Base-by-base conservation (phyloP, 2,113 vertebrate species). In the Muntiacus reevesi region DNA sequence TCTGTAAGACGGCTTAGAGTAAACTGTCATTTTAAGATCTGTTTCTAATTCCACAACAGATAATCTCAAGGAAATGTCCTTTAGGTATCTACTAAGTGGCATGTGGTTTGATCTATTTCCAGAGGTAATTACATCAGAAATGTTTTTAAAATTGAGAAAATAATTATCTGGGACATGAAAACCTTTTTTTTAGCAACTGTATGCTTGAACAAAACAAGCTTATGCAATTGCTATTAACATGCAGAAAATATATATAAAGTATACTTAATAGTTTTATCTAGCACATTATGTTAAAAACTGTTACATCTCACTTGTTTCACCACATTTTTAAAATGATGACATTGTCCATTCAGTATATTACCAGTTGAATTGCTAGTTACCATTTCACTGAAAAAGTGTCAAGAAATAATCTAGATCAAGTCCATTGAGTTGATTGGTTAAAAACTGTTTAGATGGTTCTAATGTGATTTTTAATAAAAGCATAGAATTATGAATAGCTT, bases 111-210 rank as follows among this genome's bases (percentile, higher is more conserved):
- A 97, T 97, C 79, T 87, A 87, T 96, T 98, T 98, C 57, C 23
- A 97, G 95, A 98, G 97, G 57, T 97, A 98, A 98, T 95, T 97
- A 92, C 13, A 62, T 33, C 97, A 87, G 55, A 91, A 33, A 82
- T 94, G 59, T 87, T 16, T 94, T 82, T 94, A 30, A 89, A 97
- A 92, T 4, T 64, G 57, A 96, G 62, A 96, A 87, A 71, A 67
- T 14, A 40, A 89, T 45, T 36, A 87, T 89, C 25, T 95, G 87
- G 30, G 4, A 33, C 11, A 82, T 27, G 6, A 97, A 96, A 94
- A 89, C 40, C 74, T 50, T 64, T 50, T 55, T 55, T 74, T 57
- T 16, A 60, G 12, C n/a, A 74, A 93, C 3, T 14, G 1, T 5
- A 3, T 81, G n/a, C 10, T 84, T 40, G 2, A 94, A 81, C 8